Base-by-base conservation (phyloP, 2,888 invertebrate genomes). In the Xestia rhomboidea region DNA sequence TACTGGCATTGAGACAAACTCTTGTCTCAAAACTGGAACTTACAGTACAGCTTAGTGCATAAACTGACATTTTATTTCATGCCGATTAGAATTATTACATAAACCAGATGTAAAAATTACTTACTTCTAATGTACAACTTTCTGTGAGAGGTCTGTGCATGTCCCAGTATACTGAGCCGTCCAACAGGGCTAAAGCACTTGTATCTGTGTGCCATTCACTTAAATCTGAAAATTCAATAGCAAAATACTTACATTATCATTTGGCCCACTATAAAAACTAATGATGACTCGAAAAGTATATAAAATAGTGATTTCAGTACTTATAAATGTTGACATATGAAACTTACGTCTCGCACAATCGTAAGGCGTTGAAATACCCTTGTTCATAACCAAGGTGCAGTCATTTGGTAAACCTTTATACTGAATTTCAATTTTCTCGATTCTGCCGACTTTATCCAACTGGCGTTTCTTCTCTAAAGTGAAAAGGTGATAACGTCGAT, bases 361-460 rank as follows among this genome's bases (percentile, higher is more conserved):
- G 90, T 97, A 98, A 0, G 99, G 99, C 1, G 99, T 99, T 0
- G 99, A 99, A 15, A 99, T 94, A 85, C 97, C 97, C 92, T 98
- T 98, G 93, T 99, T 99, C 99, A 99, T 99, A 38, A 98, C 93
- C 76, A 99, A 94, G 1, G 97, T 97, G 41, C 97, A 97, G 88
- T 98, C 97, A 90, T 98, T 98, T 0, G 98, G 98, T 0, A 97
- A 91, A 0, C 99, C 99, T 86, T 97, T 97, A 92, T 98, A 98
- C 79, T 97, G 97, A 0, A 99, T 98, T 94, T 98, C 97, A 75
- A 99, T 99, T 96, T 99, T 99, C 91, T 99, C 99, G 79, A 99
- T 97, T 90, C 99, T 97, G 0, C 99, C 99, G 18, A 99, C 97
- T 24, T 97, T 95, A 51, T 98, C 97, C 66, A 94, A 92, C 92